phyloP scores from a whole-genome alignment of 2,888 invertebrate genomes.

The Pollenia griseotomentosa region DNA sequence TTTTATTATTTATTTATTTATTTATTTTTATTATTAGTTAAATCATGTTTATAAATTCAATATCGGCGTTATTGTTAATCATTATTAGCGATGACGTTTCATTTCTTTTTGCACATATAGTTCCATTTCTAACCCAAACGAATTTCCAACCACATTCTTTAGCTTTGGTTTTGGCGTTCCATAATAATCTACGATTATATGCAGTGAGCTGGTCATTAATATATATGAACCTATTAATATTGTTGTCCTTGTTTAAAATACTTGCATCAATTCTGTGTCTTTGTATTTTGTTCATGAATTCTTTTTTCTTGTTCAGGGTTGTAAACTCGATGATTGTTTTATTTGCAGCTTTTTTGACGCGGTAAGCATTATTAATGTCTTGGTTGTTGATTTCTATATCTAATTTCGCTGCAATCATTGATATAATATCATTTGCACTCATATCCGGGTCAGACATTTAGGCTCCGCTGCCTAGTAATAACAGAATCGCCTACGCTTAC shows the following conservation, averaged over 20 bases:
- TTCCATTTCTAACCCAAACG: slow-evolving; percentile 10
- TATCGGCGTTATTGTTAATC: background rate
- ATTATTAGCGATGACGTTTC: background rate
- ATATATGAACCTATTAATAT: background rate
- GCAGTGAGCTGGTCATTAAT: background rate
- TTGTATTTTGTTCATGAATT: slow-evolving; percentile 13
- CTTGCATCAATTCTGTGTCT: slow-evolving; percentile 27
- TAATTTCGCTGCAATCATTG: background rate
- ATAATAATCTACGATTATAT: background rate
- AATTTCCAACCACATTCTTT: slow-evolving; percentile 4
- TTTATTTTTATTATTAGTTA: background rate
- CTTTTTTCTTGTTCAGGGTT: slow-evolving; percentile 21
- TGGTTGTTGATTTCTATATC: background rate
- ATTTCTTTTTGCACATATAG: slow-evolving; percentile 6
- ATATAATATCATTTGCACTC: slow-evolving; percentile 18
- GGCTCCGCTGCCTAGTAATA: too few relatives aligned
- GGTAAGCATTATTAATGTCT: slow-evolving; percentile 20
- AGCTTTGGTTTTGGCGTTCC: background rate
- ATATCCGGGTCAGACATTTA: background rate
- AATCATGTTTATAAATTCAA: background rate
- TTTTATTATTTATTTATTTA: background rate
- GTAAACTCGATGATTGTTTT: slow-evolving; percentile 13
- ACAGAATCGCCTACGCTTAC: too few relatives aligned
- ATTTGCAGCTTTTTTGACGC: slow-evolving; percentile 9
- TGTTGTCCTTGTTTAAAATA: background rate